These are phyloP conservation scores for Dendrolimus punctatus DNA, from an alignment of 1,140 invertebrate species.

Conservation along the genomic window DNA sequence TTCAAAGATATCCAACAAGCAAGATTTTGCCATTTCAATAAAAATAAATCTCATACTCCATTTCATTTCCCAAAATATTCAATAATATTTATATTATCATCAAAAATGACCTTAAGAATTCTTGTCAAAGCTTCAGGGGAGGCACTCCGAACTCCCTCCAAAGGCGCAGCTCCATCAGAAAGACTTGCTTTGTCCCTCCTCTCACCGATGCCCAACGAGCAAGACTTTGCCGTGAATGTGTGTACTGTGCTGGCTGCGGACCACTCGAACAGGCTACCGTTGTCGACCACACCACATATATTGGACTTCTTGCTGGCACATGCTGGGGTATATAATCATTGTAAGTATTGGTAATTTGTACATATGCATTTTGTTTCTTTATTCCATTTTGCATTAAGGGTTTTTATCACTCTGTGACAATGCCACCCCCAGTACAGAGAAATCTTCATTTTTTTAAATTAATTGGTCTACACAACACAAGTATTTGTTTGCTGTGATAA, in stretches of 20 bases:
- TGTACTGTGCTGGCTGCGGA: constrained; percentile 96
- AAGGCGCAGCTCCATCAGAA: constrained; percentile 84
- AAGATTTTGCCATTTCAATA: too few species aligned
- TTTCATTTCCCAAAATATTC: too few species aligned
- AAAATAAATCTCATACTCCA: too few species aligned
- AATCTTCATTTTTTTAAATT: too few species aligned
- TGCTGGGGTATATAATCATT: constrained; percentile 91
- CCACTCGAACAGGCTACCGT: constrained; percentile 87
- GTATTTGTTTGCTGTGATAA: too few species aligned
- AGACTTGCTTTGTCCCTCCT: constrained; percentile 92
- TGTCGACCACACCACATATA: constrained; percentile 88
- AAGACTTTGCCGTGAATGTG: constrained; percentile 98
- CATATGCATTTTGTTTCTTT: background rate
- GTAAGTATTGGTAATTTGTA: constrained; percentile 70
- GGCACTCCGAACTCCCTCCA: constrained; percentile 76
- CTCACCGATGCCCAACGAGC: constrained; percentile 97
- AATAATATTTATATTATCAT: too few species aligned
- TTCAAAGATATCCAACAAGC: too few species aligned
- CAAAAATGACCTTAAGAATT: too few species aligned
- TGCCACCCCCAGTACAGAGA: too few species aligned
- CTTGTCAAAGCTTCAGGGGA: constrained; percentile 84
- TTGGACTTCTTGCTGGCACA: constrained; percentile 93
- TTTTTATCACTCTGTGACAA: too few species aligned
- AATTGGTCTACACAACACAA: too few species aligned
- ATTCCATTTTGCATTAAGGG: too few species aligned